Evolutionary conservation across 92 coral and sea anemone species (phyloP).

Genomic region (Bergia sp.): DNA sequence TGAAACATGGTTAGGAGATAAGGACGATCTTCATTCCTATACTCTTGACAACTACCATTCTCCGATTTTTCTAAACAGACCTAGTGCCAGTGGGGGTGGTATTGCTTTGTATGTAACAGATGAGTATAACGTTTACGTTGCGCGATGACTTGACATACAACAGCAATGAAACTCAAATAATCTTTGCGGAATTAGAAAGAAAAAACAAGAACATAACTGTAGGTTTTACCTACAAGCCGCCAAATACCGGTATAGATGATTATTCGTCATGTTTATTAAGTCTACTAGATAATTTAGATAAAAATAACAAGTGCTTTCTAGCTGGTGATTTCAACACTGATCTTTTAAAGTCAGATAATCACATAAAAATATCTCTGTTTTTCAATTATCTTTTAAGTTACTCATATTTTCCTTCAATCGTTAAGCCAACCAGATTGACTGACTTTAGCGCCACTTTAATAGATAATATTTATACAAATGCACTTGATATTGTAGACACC

Average conservation of each 20-base stretch:
- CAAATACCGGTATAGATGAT: neutral
- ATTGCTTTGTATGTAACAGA: conserved; percentile 16
- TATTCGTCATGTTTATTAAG: neutral
- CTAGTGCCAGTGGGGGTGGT: conserved; percentile 27
- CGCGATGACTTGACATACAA: conserved; percentile 28
- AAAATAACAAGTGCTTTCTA: neutral
- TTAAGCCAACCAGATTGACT: conserved; percentile 25
- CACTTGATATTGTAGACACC: conserved; percentile 34
- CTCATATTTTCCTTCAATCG: conserved; percentile 15
- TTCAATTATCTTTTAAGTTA: conserved; percentile 11
- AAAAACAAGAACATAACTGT: neutral
- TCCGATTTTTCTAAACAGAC: conserved; percentile 15
- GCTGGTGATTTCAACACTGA: neutral
- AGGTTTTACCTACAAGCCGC: neutral
- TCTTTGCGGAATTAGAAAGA: conserved; percentile 20
- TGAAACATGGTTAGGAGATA: conserved; percentile 26
- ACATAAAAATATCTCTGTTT: conserved; percentile 26
- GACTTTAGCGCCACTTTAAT: conserved; percentile 26
- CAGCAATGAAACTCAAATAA: conserved; percentile 26
- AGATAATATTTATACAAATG: conserved; percentile 17
- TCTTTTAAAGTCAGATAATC: conserved; percentile 17
- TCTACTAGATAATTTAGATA: neutral
- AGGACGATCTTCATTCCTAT: conserved; percentile 12
- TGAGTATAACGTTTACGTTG: conserved; percentile 7
- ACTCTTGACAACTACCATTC: neutral